phyloP scores from a whole-genome alignment of 2,797 vertebrate species.

The Scarus forsteni region DNA sequence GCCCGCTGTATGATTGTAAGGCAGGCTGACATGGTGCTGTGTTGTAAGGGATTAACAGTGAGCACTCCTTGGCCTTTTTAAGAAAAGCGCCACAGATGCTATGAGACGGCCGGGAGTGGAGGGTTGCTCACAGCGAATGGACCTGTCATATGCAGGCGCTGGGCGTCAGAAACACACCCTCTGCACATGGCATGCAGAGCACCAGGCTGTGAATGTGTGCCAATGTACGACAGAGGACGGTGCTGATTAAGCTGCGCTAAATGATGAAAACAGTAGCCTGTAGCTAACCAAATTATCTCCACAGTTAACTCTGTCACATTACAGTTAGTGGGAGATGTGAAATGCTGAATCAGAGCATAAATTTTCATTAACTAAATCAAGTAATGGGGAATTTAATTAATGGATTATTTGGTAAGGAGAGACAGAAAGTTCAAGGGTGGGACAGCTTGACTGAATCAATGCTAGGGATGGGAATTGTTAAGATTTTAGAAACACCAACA shows the following conservation, averaged over 20 bases:
- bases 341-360: constrained; percentile 67
- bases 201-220: constrained; percentile 63
- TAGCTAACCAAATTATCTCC: constrained; percentile 73
- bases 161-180: constrained; percentile 70
- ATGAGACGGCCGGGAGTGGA: constrained; percentile 74
- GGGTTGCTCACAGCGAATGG: constrained; percentile 61
- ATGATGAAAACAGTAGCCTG: constrained; percentile 78
- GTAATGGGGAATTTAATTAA: constrained; percentile 58
- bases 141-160: constrained; percentile 83
- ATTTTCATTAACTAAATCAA: constrained; percentile 69
- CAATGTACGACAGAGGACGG: constrained; percentile 58
- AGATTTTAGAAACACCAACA: too few relatives aligned
- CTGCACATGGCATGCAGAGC: constrained; percentile 69
- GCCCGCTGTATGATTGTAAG: constrained; percentile 53
- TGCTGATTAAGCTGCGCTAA: constrained; percentile 68
- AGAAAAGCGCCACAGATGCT: constrained; percentile 74
- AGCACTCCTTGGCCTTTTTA: constrained; percentile 79
- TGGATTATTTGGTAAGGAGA: constrained; percentile 60
- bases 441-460: constrained; percentile 23
- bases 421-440: constrained; percentile 60
- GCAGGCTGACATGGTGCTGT: constrained; percentile 54
- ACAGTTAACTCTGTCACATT: constrained; percentile 70
- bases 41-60: constrained; percentile 62
- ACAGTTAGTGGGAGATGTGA: constrained; percentile 60
- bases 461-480: background rate